Base-by-base conservation (phyloP, 2,797 vertebrate genomes). In the Gymnothorax reevesii region DNA sequence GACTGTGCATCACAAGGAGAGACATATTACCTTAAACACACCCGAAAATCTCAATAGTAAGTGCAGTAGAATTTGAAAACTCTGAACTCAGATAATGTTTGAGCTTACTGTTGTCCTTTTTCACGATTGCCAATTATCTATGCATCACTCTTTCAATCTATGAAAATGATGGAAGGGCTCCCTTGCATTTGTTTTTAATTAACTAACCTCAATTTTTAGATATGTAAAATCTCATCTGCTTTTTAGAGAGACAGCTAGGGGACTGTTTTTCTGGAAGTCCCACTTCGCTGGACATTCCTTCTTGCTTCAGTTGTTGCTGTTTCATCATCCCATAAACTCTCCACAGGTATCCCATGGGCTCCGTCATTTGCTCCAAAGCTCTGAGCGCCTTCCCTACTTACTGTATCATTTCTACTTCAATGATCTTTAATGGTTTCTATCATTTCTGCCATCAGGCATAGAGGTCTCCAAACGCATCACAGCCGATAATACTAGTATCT, bases 31-130 rank as follows among this genome's bases (percentile, higher is more conserved):
- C 33, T 13, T 33, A 17, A 33, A 77, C 10, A 77, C 12, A 73
- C 69, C 1, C 49, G 27, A 7, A 42, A 75, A 33, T 49, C 33
- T 54, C 49, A 79, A 49, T 52, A 54, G 75, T 20, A 79, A 20
- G 75, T 49, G 20, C 52, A 55, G 20, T 79, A 79, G 7, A 79
- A 79, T 3, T 4, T 54, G 75, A 86, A 86, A 86, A 66, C 1
- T 13, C 4, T 82, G 49, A 55, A 57, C 54, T 25, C 42, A 80
- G 57, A 64, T 2, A 8, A 17, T 60, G 79, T n/a, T n/a, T 27
- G 64, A 15, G 12, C 52, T 55, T 57, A 55, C 12, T 13, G 12
- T 49, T 20, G 83, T 20, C 42, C 9, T 15, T 8, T 66, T 33
- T 73, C 7, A 73, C 33, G 33, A 66, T 66, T 27, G 13, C 22